Evolutionary conservation across 2,888 invertebrate species (phyloP).

Genomic region (Tenodera sinensis): DNA sequence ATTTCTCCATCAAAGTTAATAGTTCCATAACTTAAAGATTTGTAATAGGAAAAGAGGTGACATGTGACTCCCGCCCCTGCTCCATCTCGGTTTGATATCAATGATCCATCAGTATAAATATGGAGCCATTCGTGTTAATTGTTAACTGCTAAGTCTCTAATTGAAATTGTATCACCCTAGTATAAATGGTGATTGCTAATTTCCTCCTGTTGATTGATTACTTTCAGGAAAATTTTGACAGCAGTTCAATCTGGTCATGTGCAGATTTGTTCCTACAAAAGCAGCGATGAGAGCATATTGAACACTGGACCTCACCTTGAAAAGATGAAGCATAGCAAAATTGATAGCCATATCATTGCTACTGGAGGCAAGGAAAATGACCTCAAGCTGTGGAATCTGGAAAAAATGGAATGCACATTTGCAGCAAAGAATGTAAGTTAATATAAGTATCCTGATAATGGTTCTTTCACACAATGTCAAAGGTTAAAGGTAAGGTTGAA

Average conservation of each 20-base stretch:
- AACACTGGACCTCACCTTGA: conserved; percentile 37
- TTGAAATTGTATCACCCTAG: too few species aligned
- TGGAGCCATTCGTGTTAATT: too few species aligned
- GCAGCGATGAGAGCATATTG: conserved; percentile 37
- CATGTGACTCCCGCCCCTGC: too few species aligned
- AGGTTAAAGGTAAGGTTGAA: background rate
- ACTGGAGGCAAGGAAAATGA: conserved; percentile 90
- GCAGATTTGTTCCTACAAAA: conserved; percentile 55
- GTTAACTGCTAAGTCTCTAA: too few species aligned
- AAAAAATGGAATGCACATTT: conserved; percentile 48
- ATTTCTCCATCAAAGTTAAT: too few species aligned
- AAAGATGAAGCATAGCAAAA: conserved; percentile 60
- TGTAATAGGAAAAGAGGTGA: too few species aligned
- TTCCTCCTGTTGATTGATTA: too few species aligned
- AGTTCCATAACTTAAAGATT: too few species aligned
- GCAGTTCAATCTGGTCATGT: conserved; percentile 61
- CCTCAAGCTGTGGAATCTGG: conserved; percentile 78
- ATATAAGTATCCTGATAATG: conserved; percentile 31
- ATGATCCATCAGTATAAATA: too few species aligned
- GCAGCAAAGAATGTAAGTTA: conserved; percentile 59
- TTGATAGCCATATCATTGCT: conserved; percentile 61
- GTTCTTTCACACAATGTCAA: background rate
- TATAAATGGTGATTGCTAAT: too few species aligned
- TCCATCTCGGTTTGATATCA: too few species aligned
- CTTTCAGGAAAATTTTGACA: conserved; percentile 48